A percentile compares a stretch with the other conserved stretches of the same genome.
phyloP scores from a whole-genome alignment of 2,888 invertebrate genomes.

The Drymonia ruficornis region DNA sequence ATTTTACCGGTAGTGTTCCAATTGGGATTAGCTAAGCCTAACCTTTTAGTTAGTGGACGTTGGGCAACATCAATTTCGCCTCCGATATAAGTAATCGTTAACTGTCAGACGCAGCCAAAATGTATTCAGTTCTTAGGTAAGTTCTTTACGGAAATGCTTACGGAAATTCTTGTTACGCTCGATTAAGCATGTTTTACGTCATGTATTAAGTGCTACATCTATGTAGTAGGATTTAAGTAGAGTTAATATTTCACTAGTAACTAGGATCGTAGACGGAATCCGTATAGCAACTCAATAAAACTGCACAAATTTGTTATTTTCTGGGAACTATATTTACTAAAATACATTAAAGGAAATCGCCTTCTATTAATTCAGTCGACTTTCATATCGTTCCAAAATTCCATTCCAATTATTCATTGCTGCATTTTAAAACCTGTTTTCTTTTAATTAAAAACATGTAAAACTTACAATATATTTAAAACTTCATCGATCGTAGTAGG shows the following conservation, averaged over 20 bases:
- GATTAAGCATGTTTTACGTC: not conserved
- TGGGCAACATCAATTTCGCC: slow-evolving; percentile 2
- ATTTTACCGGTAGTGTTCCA: no score
- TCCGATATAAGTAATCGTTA: not conserved
- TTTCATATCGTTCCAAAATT: slow-evolving; percentile 11
- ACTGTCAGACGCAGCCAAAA: slow-evolving; percentile 7
- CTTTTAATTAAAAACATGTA: not conserved
- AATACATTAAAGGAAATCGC: no score
- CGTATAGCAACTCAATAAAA: no score
- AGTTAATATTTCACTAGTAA: slow-evolving; percentile 1
- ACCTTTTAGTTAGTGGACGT: slow-evolving; percentile 7
- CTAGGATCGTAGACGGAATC: no score
- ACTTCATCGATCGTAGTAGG: not conserved
- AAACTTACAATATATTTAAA: not conserved
- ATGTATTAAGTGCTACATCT: not conserved
- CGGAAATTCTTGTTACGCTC: slow-evolving; percentile 5
- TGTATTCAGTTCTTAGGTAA: slow-evolving; percentile 9
- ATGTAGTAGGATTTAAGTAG: not conserved
- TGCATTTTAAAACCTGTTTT: not conserved
- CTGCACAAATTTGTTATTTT: no score
- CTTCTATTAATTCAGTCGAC: not conserved
- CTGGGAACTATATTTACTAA: no score
- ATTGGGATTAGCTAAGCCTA: not conserved
- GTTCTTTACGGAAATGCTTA: slow-evolving; percentile 19
- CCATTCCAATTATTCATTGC: slow-evolving; percentile 3